A percentile compares a stretch with the other conserved stretches of the same genome.
phyloP scores from a whole-genome alignment of 2,888 invertebrate species.

The Drosophila nr. fundita region DNA sequence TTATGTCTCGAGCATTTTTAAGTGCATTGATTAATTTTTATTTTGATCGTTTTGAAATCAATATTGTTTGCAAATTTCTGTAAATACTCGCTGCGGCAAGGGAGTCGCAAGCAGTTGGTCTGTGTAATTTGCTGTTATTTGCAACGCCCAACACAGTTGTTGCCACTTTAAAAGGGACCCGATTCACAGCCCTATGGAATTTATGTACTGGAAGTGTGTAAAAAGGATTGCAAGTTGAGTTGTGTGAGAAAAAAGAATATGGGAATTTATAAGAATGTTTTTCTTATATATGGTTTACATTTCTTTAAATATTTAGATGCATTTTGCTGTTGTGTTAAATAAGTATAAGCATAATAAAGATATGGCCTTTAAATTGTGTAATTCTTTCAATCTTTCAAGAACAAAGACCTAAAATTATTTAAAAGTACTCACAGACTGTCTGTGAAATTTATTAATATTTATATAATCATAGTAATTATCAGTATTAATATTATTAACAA shows the following conservation, averaged over 20 bases:
- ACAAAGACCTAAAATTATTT: background rate
- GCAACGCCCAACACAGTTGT: slow-evolving; percentile 58
- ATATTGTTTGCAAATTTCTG: slow-evolving; percentile 78
- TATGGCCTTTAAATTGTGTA: accelerated
- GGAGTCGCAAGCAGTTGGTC: slow-evolving; percentile 60
- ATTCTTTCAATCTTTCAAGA: background rate
- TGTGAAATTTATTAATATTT: background rate
- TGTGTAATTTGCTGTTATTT: slow-evolving; percentile 72
- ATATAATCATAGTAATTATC: background rate
- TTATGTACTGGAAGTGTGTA: slow-evolving; percentile 71
- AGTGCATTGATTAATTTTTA: slow-evolving; percentile 82
- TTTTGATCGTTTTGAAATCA: slow-evolving; percentile 79
- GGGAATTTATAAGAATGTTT: background rate
- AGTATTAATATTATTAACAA: background rate
- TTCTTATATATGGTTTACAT: background rate
- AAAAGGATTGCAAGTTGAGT: slow-evolving; percentile 43
- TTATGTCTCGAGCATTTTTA: slow-evolving; percentile 59
- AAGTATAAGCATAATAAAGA: background rate
- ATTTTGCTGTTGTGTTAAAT: background rate
- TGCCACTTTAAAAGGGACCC: slow-evolving; percentile 49
- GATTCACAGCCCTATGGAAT: slow-evolving; percentile 29
- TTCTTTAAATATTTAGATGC: background rate
- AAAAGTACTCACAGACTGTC: background rate
- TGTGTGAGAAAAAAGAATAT: slow-evolving; percentile 59
- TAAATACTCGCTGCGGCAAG: slow-evolving; percentile 53